Evolutionary conservation across 2,113 vertebrate genomes (phyloP).

Genomic region (Chaenogobius annularis): DNA sequence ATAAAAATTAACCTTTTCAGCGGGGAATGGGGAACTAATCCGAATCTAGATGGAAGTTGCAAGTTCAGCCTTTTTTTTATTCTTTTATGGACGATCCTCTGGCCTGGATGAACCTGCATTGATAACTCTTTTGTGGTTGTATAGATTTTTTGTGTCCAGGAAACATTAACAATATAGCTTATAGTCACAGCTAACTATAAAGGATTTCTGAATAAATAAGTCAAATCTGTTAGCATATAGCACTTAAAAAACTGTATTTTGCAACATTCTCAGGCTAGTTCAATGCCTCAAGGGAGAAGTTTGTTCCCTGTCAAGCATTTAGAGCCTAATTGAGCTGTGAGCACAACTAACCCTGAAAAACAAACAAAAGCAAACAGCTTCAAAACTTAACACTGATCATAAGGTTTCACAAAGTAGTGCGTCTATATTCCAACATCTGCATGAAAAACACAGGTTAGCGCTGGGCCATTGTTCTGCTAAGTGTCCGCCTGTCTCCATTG

Average conservation of each 20-base stretch:
- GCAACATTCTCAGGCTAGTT: background rate
- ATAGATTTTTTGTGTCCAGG: background rate
- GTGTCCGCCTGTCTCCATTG: slow-evolving; percentile 61
- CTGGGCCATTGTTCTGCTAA: slow-evolving; percentile 47
- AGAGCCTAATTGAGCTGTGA: background rate
- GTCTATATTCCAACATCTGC: slow-evolving; percentile 8
- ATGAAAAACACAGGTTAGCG: slow-evolving; percentile 34
- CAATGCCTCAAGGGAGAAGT: background rate
- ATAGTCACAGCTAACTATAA: background rate
- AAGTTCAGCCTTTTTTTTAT: too few relatives aligned
- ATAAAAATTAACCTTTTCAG: slow-evolving; percentile 12
- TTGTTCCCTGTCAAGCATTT: background rate
- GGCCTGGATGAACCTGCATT: background rate
- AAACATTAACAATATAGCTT: background rate
- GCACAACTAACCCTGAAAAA: background rate
- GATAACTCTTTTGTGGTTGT: background rate
- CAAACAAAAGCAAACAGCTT: background rate
- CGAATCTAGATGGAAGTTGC: background rate
- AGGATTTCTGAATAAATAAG: background rate
- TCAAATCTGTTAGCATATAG: background rate
- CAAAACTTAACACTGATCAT: background rate
- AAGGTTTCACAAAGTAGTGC: background rate
- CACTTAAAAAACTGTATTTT: background rate
- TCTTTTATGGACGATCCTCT: too few relatives aligned
- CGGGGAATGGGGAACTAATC: background rate